phyloP scores from a whole-genome alignment of 2,888 invertebrate species.

The Noctua janthina region DNA sequence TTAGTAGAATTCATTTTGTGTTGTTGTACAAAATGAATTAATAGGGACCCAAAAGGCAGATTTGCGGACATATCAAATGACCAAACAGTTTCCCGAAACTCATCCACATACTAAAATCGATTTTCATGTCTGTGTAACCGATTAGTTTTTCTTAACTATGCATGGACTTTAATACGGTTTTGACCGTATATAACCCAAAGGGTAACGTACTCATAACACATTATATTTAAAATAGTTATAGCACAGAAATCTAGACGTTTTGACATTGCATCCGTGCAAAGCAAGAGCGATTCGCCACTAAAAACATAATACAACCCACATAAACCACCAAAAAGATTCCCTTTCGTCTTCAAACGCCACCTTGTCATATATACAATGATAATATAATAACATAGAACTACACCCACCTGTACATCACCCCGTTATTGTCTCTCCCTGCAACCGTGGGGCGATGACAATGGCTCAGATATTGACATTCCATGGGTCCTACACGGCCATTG shows the following conservation, averaged over 20 bases:
- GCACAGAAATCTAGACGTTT: background rate
- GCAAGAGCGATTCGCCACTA: background rate
- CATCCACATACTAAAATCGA: no score
- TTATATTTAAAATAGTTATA: background rate
- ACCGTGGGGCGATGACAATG: constrained; percentile 77
- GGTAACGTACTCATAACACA: no score
- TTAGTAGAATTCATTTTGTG: no score
- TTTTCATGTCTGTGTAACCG: no score
- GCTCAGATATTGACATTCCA: constrained; percentile 87
- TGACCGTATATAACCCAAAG: no score
- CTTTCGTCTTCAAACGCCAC: constrained; percentile 20
- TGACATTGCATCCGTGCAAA: background rate
- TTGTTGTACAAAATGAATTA: no score
- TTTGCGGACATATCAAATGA: no score
- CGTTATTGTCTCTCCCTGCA: constrained; percentile 68
- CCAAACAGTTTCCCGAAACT: no score
- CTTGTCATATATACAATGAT: constrained; percentile 17
- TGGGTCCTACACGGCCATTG: constrained; percentile 80
- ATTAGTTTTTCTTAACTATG: no score
- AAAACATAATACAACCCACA: background rate
- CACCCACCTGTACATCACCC: constrained; percentile 53
- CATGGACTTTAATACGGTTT: no score
- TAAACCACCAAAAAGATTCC: constrained; percentile 20
- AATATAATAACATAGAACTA: constrained; percentile 27
- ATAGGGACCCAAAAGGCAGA: no score